Base-by-base conservation (phyloP, 2,888 invertebrate species). In the Eremobia ochroleuca region DNA sequence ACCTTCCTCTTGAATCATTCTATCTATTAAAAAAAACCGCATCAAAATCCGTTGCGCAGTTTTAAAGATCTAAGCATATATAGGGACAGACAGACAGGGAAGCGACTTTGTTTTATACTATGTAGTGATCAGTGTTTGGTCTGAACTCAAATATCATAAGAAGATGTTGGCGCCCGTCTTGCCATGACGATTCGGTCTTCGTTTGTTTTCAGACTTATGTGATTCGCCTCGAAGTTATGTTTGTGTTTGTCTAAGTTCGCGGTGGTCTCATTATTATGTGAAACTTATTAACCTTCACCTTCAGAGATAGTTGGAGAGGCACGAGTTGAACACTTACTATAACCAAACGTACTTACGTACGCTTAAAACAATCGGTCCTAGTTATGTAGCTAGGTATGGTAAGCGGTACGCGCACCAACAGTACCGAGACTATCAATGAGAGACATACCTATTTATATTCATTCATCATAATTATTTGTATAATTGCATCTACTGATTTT, bases 241-340 rank as follows among this genome's bases (percentile, higher is more conserved):
- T 67, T 76, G 67, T 77, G 43, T 77, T 77, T 46, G 37, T n/a
- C 8, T 64, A 46, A 70, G 55, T 64, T 64, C 15, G 8, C 15
- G 8, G 62, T 55, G 49, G 61, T 77, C 55, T 77, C 46, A 55
- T 70, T 70, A 70, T 64, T 55, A 76, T 28, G 67, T 76, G 31
- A 59, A 31, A 67, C 46, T 76, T 40, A 75, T 75, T 75, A 59
- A n/a, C 58, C 59, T 59, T 65, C 34, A 74, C 55, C 28, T 37
- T 37, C 31, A 11, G 3, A 67, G n/a, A 67, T 76, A 77, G 58
- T 76, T 76, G 46, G 8, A 25, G 49, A 49, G 49, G 49, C 49
- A 21, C 49, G 8, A 49, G 25, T 49, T 9, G 49, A 49, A 49
- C 8, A 49, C 25, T 49, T 43, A 15, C 43, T 43, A 13, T 13